Base-by-base conservation (phyloP, 2,888 invertebrate species). In the Philereme transversata region DNA sequence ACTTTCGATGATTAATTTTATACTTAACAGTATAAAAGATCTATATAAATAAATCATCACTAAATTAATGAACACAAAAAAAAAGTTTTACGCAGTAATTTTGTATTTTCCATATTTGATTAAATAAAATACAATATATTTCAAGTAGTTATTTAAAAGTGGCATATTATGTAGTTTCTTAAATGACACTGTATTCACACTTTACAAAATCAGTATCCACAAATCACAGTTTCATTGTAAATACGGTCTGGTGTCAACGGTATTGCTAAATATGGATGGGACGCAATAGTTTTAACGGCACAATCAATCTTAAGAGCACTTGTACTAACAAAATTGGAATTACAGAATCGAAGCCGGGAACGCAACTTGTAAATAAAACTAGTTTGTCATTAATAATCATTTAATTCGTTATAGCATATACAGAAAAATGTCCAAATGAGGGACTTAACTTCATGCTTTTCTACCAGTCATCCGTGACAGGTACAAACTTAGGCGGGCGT, bases 231-330 rank as follows among this genome's bases (percentile, higher is more conserved):
- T 51, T 57, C 67, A 71, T 53, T 35, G 64, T 65, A 70, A 60
- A 67, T 72, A 69, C 22, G 69, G 22, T 22, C 22, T 63, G 5
- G 58, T 44, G 48, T 51, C n/a, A 33, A 61, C 59, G 50, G 61
- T 38, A 54, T 50, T 46, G 50, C 38, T 57, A n/a, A 52, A 8
- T 45, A 0, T 45, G 11, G 9, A 6, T 38, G 59, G 57, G 56
- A 60, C 57, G 64, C 62, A 55, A 51, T 54, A 59, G 60, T 64
- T 59, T 40, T 68, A 60, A 69, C 63, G 55, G 73, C 79, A 77
- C 75, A 71, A 51, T 61, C 65, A 75, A 69, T 67, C 65, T 57
- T 50, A 59, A 64, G 36, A 64, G 81, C 83, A 83, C 83, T 64
- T 48, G 78, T 79, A 81, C 81, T 82, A 82, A 82, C 70, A 51